Evolutionary conservation across 2,797 vertebrate genomes (phyloP).

Genomic region (Trachurus trachurus): DNA sequence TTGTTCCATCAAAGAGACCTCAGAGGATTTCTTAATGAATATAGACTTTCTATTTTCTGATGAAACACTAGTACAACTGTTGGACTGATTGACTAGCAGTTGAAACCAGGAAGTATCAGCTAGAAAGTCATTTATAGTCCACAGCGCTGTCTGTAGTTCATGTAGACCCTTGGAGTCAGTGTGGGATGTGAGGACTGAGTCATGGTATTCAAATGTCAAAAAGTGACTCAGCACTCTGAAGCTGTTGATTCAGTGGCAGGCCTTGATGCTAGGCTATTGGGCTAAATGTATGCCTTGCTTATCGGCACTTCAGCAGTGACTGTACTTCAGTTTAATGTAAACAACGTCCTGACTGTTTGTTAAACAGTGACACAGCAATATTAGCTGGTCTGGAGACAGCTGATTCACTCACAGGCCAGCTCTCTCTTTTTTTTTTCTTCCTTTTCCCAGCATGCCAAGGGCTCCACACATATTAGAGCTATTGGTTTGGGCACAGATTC

Average conservation of each 20-base stretch:
- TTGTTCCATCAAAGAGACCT: conserved; percentile 7
- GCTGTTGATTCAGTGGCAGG: conserved; percentile 33
- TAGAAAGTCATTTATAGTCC: neutral
- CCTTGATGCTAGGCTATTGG: neutral
- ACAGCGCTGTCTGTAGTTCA: neutral
- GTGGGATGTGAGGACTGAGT: conserved; percentile 38
- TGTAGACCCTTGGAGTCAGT: conserved; percentile 9
- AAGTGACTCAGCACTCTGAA: conserved; percentile 61
- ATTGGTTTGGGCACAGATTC: neutral
- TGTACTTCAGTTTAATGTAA: neutral
- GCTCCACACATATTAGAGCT: neutral
- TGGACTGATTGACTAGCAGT: neutral
- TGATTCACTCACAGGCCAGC: conserved; percentile 13
- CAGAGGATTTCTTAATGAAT: conserved; percentile 11
- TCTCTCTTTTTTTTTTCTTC: neutral
- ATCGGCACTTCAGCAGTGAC: neutral
- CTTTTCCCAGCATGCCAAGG: conserved; percentile 17
- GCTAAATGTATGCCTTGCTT: conserved; percentile 1
- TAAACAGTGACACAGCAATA: conserved; percentile 37
- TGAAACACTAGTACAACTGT: neutral
- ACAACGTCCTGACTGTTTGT: neutral
- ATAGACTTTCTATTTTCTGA: neutral
- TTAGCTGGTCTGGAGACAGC: conserved; percentile 8
- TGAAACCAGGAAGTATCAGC: neutral
- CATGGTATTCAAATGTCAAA: conserved; percentile 50